A percentile compares a stretch with the other conserved stretches of the same genome.
Evolutionary conservation across 2,113 vertebrate genomes (phyloP).

Genomic region (Sander lucioperca): DNA sequence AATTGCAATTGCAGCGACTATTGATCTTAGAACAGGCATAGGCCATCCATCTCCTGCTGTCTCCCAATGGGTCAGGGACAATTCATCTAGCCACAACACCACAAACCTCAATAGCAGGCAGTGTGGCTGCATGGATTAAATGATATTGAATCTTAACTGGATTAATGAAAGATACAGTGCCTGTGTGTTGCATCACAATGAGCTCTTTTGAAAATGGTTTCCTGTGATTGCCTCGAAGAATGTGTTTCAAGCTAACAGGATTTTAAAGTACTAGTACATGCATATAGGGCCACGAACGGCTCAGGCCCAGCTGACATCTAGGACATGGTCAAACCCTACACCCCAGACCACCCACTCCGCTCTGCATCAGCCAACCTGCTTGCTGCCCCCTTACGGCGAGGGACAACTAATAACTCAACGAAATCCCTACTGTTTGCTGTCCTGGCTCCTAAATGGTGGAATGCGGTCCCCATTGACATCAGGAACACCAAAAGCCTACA

Average conservation of each 20-base stretch:
- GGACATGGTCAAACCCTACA: no score
- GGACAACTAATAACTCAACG: no score
- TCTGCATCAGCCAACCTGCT: no score
- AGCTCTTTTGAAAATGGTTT: constrained; percentile 3
- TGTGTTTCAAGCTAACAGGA: not conserved
- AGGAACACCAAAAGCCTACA: no score
- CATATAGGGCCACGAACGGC: no score
- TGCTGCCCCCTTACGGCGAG: no score
- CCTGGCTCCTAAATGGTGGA: no score
- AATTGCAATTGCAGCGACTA: constrained; percentile 64
- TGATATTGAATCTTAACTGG: constrained; percentile 37
- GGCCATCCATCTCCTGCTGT: constrained; percentile 62
- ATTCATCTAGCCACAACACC: constrained; percentile 50
- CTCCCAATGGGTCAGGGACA: constrained; percentile 55
- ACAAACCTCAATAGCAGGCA: constrained; percentile 10
- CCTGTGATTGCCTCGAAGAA: not conserved
- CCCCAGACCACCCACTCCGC: no score
- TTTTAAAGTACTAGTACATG: not conserved
- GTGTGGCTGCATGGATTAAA: constrained; percentile 29
- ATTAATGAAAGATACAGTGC: constrained; percentile 34
- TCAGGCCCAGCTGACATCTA: no score
- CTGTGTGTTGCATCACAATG: constrained; percentile 28
- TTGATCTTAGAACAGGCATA: constrained; percentile 58
- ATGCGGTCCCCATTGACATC: no score
- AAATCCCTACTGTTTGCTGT: no score